These are phyloP conservation scores for Pomatorhinus ruficollis DNA, from an alignment of 2,113 vertebrate genomes.

Conservation along the genomic window DNA sequence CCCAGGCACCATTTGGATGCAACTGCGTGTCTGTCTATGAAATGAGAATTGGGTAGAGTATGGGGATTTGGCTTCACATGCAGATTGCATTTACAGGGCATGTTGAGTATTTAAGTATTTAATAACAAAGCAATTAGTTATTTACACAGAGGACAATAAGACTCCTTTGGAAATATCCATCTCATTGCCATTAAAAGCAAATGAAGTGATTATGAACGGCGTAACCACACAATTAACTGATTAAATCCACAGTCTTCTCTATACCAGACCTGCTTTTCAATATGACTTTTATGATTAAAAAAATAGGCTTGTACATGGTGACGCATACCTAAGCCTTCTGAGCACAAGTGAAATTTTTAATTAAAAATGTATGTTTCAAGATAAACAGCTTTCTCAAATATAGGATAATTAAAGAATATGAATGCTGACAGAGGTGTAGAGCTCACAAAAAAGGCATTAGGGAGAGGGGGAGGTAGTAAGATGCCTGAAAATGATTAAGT, in stretches of 20 bases:
- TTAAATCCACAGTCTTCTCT: slow-evolving; percentile 33
- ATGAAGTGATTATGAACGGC: slow-evolving; percentile 49
- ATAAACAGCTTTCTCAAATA: slow-evolving; percentile 7
- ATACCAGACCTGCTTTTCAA: slow-evolving; percentile 7
- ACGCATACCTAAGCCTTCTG: not conserved
- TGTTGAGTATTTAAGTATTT: slow-evolving; percentile 50
- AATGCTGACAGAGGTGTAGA: not conserved
- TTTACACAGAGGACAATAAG: slow-evolving; percentile 24
- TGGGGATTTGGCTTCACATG: slow-evolving; percentile 6
- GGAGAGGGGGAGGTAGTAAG: not conserved
- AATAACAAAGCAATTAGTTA: slow-evolving; percentile 59
- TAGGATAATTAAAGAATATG: slow-evolving; percentile 16
- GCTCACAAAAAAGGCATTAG: not conserved
- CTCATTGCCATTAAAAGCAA: slow-evolving; percentile 61
- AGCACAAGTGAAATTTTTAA: slow-evolving; percentile 42
- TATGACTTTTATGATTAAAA: slow-evolving; percentile 9
- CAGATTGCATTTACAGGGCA: slow-evolving; percentile 25
- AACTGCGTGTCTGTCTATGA: not conserved
- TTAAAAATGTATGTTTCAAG: slow-evolving; percentile 47
- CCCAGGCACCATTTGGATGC: not conserved
- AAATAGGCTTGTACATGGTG: not conserved
- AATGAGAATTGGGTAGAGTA: not conserved
- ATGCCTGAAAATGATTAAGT: not conserved
- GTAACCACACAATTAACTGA: slow-evolving; percentile 55
- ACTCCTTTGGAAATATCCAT: slow-evolving; percentile 53